phyloP scores from a whole-genome alignment of 2,888 invertebrate genomes.

The Yponomeuta evonymella region DNA sequence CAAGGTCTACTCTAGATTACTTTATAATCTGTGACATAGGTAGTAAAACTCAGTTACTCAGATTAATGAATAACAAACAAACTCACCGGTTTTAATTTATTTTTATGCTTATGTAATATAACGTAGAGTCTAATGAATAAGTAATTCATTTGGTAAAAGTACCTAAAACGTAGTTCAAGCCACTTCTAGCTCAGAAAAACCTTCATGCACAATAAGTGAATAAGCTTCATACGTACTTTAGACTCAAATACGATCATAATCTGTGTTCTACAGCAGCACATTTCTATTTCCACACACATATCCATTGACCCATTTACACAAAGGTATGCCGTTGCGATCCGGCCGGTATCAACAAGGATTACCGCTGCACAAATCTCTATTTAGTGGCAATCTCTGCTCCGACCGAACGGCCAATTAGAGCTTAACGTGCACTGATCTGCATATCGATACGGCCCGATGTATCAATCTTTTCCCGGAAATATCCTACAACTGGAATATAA shows the following conservation, averaged over 20 bases:
- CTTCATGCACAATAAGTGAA: too few species aligned
- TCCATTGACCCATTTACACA: slow-evolving; percentile 45
- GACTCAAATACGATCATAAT: not conserved
- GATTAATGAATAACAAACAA: too few species aligned
- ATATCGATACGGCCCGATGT: slow-evolving; percentile 35
- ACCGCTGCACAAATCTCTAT: slow-evolving; percentile 65
- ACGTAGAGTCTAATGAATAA: not conserved
- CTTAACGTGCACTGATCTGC: slow-evolving; percentile 58
- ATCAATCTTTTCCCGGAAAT: not conserved
- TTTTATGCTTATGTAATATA: too few species aligned
- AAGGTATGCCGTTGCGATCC: slow-evolving; percentile 46
- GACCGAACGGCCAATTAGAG: slow-evolving; percentile 59
- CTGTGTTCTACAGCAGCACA: not conserved
- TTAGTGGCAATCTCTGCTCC: slow-evolving; percentile 64
- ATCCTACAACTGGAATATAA: not conserved
- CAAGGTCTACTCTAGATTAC: too few species aligned
- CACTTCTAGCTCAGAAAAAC: too few species aligned
- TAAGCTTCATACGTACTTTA: not conserved
- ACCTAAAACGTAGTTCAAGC: not conserved
- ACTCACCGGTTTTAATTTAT: too few species aligned
- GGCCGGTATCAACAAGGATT: slow-evolving; percentile 59
- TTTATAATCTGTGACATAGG: too few species aligned
- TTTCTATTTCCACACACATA: slow-evolving; percentile 1
- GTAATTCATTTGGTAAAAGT: not conserved
- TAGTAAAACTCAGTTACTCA: too few species aligned